Base-by-base conservation (phyloP, 2,797 vertebrate species). In the Cryptoblepharus egeriae region DNA sequence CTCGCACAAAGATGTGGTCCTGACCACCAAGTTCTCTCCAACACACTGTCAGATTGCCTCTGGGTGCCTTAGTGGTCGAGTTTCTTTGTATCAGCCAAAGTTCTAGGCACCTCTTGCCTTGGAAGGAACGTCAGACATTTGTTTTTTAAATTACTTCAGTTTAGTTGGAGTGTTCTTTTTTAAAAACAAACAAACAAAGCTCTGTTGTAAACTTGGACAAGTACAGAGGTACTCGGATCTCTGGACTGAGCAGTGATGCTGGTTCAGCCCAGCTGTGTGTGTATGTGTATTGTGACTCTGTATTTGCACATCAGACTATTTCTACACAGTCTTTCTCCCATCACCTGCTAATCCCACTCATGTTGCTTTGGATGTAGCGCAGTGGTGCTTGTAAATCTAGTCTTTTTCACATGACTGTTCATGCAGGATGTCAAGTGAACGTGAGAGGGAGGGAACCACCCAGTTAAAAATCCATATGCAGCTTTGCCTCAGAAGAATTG, bases 41-140 rank as follows among this genome's bases (percentile, higher is more conserved):
- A 99, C 98, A 1, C 99, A 99, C 94, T 99, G 99, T 96, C 99
- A 99, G 97, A 97, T 99, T 87, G 99, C 99, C 92, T 99, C 99
- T 24, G 99, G 99, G 94, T 99, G 99, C 97, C 98, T 99, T 94
- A 99, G 98, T 0, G 99, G 99, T 85, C 98, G 97, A 0, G 98
- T 99, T 81, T 97, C 98, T 82, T 96, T 99, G 71, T 99, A 99
- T 95, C 99, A 99, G 96, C 99, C 99, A 92, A 98, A 99, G 95
- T 99, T 99, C 95, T 99, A 98, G 95, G 93, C 93, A 60, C 77
- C 58, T 83, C 81, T 83, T 86, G 86, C 78, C 77, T 93, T 93
- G 60, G 80, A n/a, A 80, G 91, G 68, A 83, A 88, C 80, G 83
- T 72, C 79, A 70, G 57, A 80, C 88, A n/a, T 88, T 83, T 68